Evolutionary conservation across 2,888 invertebrate species (phyloP), one percentile per base, ranked within the genome.

Genomic region (Caenorhabditis imperialis): DNA sequence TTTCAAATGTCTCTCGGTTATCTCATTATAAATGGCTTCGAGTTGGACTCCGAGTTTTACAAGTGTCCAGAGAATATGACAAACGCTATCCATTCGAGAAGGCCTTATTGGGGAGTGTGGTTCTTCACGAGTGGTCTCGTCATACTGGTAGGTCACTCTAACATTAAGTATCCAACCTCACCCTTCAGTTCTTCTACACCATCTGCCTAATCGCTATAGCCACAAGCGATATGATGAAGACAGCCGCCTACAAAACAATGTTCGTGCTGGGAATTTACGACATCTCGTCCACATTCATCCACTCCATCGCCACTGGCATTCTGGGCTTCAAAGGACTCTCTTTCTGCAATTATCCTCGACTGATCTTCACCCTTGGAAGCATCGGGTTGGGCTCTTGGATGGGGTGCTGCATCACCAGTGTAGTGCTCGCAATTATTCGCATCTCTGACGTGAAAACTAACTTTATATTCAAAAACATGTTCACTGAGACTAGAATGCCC

Each of bases 371-470:
- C 3, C 14, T 51, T 14, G 51, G 61, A 1, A 44, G 25, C 0
- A 18, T 44, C 3, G 61, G 18, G 2, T n/a, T 33, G 2, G 16
- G 51, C 4, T 23, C 35, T 0, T 67, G 67, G 67, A 40, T 67
- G 35, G 67, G 67, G 6, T 42, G 44, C 6, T 67, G 67, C 37
- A 35, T 44, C 16, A 48, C 67, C 0, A 57, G 67, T 37, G 44
- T 67, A 18, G 14, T 42, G 6, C 18, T 67, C 8, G 67, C 44
- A 1, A 50, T 67, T 27, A 67, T 57, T 37, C 57, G 67, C 3
- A 57, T 57, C 25, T 50, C 35, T 20, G 67, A 67, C 33, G 35
- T 67, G 3, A 57, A 67, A 16, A 42, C 42, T 23, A 37, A 37
- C 6, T 44, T 67, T 3, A 18, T n/a, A 18, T 25, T 67, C 16